A percentile compares a stretch with the other conserved stretches of the same genome.
Conservation (phyloP, 1,140 invertebrate species). For the Drosophila biarmipes region DNA sequence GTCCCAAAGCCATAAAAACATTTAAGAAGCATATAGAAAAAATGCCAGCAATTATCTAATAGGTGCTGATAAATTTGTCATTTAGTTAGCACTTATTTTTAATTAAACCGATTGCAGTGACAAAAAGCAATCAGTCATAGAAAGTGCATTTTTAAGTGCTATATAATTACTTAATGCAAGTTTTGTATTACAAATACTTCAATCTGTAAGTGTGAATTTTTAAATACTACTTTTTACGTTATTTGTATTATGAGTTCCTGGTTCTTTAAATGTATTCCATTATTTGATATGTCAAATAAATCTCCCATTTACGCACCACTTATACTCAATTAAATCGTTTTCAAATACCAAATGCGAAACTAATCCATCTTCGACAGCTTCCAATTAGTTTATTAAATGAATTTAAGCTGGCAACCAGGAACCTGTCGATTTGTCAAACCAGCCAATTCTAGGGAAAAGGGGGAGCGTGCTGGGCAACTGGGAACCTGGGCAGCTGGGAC, state of each 20-base stretch:
- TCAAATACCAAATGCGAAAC: not conserved
- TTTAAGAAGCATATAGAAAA: too few relatives aligned
- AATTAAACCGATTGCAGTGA: too few relatives aligned
- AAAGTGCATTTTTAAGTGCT: not conserved
- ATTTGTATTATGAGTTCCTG: not conserved
- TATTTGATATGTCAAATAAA: not conserved
- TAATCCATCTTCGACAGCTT: slow-evolving; percentile 6
- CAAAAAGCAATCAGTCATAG: too few relatives aligned
- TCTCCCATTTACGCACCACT: not conserved
- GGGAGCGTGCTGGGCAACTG: too few relatives aligned
- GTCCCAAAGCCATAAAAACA: too few relatives aligned
- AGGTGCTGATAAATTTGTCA: too few relatives aligned
- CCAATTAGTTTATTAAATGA: slow-evolving; percentile 27
- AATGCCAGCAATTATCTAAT: too few relatives aligned
- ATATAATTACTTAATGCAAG: not conserved
- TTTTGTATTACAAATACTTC: too few relatives aligned
- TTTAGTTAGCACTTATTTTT: too few relatives aligned
- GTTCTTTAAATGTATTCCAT: not conserved
- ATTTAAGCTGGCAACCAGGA: slow-evolving; percentile 30
- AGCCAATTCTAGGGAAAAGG: slow-evolving; percentile 5
- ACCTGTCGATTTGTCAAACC: slow-evolving; percentile 48
- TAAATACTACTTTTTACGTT: too few relatives aligned
- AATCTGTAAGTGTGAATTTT: too few relatives aligned
- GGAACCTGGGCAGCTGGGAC: not conserved
- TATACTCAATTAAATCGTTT: not conserved